Conservation (phyloP, 1,140 invertebrate species). For the Zaprionus tsacasi region DNA sequence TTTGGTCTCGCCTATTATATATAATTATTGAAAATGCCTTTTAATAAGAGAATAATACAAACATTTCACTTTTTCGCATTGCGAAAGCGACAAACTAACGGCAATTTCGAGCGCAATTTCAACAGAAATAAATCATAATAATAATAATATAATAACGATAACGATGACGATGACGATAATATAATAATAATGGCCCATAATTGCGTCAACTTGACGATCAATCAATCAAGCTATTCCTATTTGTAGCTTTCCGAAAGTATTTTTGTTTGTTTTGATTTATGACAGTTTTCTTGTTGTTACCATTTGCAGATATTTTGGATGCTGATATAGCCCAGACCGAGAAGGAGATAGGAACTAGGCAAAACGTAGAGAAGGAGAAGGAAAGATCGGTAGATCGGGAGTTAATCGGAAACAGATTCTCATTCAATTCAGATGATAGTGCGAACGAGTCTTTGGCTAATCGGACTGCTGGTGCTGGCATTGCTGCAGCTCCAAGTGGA, state of each 20-base stretch:
- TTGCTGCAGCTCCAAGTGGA: conserved; percentile 24
- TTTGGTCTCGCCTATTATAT: conserved; percentile 28
- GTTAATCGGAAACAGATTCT: background rate
- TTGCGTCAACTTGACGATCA: conserved; percentile 68
- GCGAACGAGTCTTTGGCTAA: conserved; percentile 51
- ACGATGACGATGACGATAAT: conserved; percentile 48
- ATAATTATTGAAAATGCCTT: conserved; percentile 69
- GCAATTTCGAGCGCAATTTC: conserved; percentile 32
- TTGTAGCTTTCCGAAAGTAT: conserved; percentile 42
- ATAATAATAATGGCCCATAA: conserved; percentile 68
- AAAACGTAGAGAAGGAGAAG: background rate
- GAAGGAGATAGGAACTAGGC: conserved; percentile 4
- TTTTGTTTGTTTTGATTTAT: conserved; percentile 32
- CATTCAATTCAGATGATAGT: conserved; percentile 56
- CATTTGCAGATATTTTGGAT: conserved; percentile 52
- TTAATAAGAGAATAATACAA: conserved; percentile 64
- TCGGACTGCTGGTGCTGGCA: conserved; percentile 44
- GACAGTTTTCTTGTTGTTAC: conserved; percentile 20
- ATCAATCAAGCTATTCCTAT: conserved; percentile 48
- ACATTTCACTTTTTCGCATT: conserved; percentile 68
- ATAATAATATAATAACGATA: conserved; percentile 47
- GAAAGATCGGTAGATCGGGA: background rate
- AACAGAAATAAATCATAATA: conserved; percentile 32
- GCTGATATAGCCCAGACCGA: conserved; percentile 8
- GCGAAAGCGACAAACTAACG: conserved; percentile 68